phyloP scores from a whole-genome alignment of 2,113 vertebrate genomes.

The Regulus satrapa region DNA sequence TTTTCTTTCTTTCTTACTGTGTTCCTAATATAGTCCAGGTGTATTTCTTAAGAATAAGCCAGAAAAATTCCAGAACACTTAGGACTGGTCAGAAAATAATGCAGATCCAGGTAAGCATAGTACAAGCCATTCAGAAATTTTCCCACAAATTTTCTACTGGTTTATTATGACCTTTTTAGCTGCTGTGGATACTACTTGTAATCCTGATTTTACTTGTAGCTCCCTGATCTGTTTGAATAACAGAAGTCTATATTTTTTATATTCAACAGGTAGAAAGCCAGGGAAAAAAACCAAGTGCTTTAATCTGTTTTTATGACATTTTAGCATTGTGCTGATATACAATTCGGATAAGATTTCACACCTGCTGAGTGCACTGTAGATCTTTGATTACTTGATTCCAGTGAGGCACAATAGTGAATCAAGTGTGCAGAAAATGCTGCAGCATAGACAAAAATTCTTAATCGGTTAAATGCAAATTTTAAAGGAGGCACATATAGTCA shows the following conservation, averaged over 20 bases:
- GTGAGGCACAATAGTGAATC: neutral
- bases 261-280: neutral
- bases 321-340: neutral
- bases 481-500: neutral
- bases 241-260: neutral
- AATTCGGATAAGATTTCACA: neutral
- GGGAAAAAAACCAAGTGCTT: accelerated
- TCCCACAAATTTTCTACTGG: neutral
- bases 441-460: neutral
- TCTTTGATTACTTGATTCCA: neutral
- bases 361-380: neutral
- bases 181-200: neutral
- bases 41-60: neutral
- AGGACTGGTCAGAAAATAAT: neutral
- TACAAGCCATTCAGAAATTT: neutral
- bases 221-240: neutral
- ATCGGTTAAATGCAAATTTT: neutral
- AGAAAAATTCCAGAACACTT: neutral
- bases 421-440: neutral
- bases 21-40: neutral
- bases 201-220: neutral
- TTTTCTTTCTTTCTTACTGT: neutral
- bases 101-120: neutral
- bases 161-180: neutral
- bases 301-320: neutral